These are phyloP conservation scores for Hemicrepidius hirtus DNA, from an alignment of 2,888 invertebrate species.

Conservation along the genomic window DNA sequence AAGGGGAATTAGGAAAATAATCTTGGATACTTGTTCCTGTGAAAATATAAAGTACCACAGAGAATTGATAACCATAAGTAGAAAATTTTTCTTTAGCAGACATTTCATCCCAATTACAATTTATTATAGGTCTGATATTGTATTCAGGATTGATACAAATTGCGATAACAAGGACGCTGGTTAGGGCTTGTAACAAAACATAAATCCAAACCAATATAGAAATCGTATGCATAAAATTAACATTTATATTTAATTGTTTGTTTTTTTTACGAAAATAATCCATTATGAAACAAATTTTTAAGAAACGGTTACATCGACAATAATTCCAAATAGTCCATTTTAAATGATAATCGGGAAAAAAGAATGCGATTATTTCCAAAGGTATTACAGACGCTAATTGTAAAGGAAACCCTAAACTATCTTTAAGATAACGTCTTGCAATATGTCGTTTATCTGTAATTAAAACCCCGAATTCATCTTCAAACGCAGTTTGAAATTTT, in stretches of 20 bases:
- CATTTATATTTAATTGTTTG: constrained; percentile 56
- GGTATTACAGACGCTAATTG: constrained; percentile 53
- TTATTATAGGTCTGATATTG: constrained; percentile 13
- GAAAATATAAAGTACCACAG: constrained; percentile 3
- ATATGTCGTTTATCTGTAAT: constrained; percentile 51
- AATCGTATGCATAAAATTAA: constrained; percentile 47
- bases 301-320: constrained; percentile 53
- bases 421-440: constrained; percentile 48
- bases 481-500: constrained; percentile 55
- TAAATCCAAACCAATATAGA: constrained; percentile 42
- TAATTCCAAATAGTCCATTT: constrained; percentile 50
- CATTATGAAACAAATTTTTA: constrained; percentile 52
- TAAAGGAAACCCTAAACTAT: constrained; percentile 53
- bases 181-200: constrained; percentile 29
- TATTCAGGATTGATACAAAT: constrained; percentile 22
- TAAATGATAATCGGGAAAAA: constrained; percentile 13
- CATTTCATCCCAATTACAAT: constrained; percentile 15
- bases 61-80: not conserved
- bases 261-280: constrained; percentile 42
- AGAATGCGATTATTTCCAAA: constrained; percentile 52
- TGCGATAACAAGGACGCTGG: constrained; percentile 36
- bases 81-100: not conserved
- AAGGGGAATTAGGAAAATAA: constrained; percentile 15
- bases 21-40: not conserved
- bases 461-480: constrained; percentile 57